These are phyloP conservation scores for Venusia cambrica DNA, from an alignment of 2,888 invertebrate genomes.

Conservation along the genomic window DNA sequence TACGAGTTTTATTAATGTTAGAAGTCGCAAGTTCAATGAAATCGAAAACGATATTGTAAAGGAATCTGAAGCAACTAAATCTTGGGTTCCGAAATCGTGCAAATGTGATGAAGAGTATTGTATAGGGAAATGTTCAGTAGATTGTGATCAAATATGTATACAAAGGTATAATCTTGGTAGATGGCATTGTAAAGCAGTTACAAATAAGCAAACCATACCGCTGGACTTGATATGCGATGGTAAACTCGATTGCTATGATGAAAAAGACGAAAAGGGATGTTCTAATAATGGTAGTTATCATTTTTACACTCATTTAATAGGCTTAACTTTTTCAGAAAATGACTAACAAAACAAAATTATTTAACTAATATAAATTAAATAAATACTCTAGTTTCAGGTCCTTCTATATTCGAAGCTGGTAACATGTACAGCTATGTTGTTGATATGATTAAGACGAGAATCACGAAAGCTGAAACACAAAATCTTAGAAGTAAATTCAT, in stretches of 20 bases:
- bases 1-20: slow-evolving; percentile 9
- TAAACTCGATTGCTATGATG: slow-evolving; percentile 63
- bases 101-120: slow-evolving; percentile 45
- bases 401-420: slow-evolving; percentile 47
- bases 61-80: slow-evolving; percentile 2
- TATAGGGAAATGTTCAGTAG: slow-evolving; percentile 36
- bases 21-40: slow-evolving; percentile 14
- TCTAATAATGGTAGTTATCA: slow-evolving; percentile 36
- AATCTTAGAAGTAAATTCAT: slow-evolving; percentile 35
- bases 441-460: slow-evolving; percentile 40
- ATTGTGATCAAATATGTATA: slow-evolving; percentile 52
- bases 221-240: slow-evolving; percentile 61
- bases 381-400: slow-evolving; percentile 34
- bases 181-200: slow-evolving; percentile 51
- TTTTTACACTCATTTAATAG: not conserved
- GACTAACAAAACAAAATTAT: too few species aligned
- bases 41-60: not conserved
- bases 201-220: slow-evolving; percentile 37
- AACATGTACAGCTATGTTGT: slow-evolving; percentile 42
- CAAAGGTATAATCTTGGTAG: slow-evolving; percentile 46
- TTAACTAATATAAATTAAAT: not conserved
- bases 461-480: slow-evolving; percentile 33
- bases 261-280: slow-evolving; percentile 59
- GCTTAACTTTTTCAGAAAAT: too few species aligned
- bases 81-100: slow-evolving; percentile 42